Evolutionary conservation across 2,113 vertebrate genomes (phyloP).

Genomic region (Nerophis lumbriciformis): DNA sequence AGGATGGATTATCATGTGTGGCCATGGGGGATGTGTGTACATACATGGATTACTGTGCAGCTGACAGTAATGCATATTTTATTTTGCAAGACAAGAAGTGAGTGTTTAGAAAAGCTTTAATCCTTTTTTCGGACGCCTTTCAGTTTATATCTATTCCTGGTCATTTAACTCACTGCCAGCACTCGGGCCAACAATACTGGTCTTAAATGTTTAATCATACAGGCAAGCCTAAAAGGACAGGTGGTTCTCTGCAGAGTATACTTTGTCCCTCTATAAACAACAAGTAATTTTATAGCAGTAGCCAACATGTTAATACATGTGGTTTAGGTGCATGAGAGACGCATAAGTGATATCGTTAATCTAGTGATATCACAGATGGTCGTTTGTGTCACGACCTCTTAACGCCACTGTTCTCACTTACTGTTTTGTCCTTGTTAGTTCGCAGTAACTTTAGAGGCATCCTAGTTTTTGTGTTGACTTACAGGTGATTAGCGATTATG

Average conservation of each 20-base stretch:
- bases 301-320: slow-evolving; percentile 19
- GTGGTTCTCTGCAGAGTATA: slow-evolving; percentile 16
- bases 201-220: not conserved
- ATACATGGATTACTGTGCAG: slow-evolving; percentile 2
- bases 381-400: not conserved
- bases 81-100: slow-evolving; percentile 22
- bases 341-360: no score
- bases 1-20: slow-evolving; percentile 33
- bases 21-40: slow-evolving; percentile 9
- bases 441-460: no score
- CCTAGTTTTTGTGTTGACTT: no score
- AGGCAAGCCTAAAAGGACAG: not conserved
- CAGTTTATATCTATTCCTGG: slow-evolving; percentile 8
- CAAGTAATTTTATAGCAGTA: slow-evolving; percentile 42
- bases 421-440: no score
- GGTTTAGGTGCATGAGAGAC: slow-evolving; percentile 12
- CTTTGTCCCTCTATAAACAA: slow-evolving; percentile 45
- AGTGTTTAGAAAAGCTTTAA: slow-evolving; percentile 3
- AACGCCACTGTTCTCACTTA: no score
- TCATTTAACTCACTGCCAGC: slow-evolving; percentile 11
- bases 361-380: slow-evolving; percentile 18
- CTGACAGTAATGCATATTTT: slow-evolving; percentile 18
- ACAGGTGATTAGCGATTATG: no score
- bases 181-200: not conserved
- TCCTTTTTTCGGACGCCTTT: slow-evolving; percentile 11